Base-by-base conservation (phyloP, 2,113 vertebrate genomes). In the Lophius piscatorius region DNA sequence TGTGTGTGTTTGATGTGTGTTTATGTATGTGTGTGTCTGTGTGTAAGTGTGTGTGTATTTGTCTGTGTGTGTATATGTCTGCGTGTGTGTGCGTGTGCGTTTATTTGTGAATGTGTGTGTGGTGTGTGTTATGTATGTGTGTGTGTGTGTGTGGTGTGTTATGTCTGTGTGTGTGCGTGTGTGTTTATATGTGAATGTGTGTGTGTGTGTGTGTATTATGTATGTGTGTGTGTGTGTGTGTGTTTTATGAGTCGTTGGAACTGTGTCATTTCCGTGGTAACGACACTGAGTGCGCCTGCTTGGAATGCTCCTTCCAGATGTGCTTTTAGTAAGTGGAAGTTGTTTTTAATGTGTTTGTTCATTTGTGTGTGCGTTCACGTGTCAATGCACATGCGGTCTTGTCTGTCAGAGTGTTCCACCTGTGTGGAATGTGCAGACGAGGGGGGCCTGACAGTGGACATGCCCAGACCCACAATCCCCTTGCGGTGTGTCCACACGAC, bases 231-330 rank as follows among this genome's bases (percentile, higher is more conserved):
- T 18, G 31, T 28, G 23, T 50, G 34, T 49, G 50, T 42, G 16
- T 45, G 49, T 62, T 50, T 76, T 44, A 47, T 42, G 48, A 58
- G 47, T 50, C 18, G 20, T 35, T 17, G 57, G 24, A 56, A 33
- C 62, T 66, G 47, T 69, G 65, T 77, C 73, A 75, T 84, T 78
- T 81, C 58, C 67, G 70, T 34, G 9, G 35, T 74, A 69, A 56
- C 49, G 48, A 44, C 64, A 50, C 69, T 80, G 34, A 62, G 72
- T 78, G 70, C 16, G 50, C 22, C 64, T 60, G 59, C 41, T 59
- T 72, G 84, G 86, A 90, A 90, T 89, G 85, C 56, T 61, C 68
- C 57, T 88, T 89, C 89, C 90, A 91, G 87, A 89, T 91, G 90
- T 91, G 80, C 64, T 39, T 64, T 51, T 40, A 74, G 58, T 60